Conservation (phyloP, 2,797 vertebrate species). For the Platyrinchus mystaceus region DNA sequence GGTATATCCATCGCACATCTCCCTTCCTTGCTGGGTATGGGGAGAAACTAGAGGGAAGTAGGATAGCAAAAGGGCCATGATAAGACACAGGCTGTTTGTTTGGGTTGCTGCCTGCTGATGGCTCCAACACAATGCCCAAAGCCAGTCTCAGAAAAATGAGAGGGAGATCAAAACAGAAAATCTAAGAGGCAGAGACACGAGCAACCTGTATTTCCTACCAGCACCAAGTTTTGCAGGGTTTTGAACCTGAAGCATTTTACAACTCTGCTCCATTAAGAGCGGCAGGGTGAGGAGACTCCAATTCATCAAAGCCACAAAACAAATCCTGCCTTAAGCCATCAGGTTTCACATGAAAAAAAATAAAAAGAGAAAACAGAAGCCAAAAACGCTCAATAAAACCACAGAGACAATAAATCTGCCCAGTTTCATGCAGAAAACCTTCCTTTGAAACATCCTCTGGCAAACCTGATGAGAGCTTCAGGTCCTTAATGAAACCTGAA, state of each 20-base stretch:
- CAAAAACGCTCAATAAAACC: conserved; percentile 40
- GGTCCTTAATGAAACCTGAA: conserved; percentile 27
- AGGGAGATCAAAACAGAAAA: neutral
- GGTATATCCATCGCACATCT: rapidly evolving
- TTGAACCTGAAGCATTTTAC: neutral
- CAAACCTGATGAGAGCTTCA: conserved; percentile 30
- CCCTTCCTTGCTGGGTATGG: neutral
- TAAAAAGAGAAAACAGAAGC: conserved; percentile 46
- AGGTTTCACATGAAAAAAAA: neutral
- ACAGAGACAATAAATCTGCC: conserved; percentile 54
- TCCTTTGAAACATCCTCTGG: conserved; percentile 48
- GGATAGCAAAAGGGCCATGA: neutral
- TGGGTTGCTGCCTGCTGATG: neutral
- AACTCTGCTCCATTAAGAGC: neutral
- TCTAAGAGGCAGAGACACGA: neutral
- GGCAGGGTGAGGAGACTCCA: neutral
- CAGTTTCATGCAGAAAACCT: neutral
- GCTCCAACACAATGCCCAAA: neutral
- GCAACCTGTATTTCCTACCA: neutral
- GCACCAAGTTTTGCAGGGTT: neutral
- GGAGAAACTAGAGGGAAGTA: neutral
- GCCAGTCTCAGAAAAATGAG: neutral
- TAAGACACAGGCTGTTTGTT: neutral
- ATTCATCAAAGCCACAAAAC: conserved; percentile 46
- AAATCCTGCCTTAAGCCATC: conserved; percentile 35